A percentile compares a stretch with the other conserved stretches of the same genome.
Evolutionary conservation across 2,797 vertebrate species (phyloP).

Genomic region (Parotocinclus haroldoi): DNA sequence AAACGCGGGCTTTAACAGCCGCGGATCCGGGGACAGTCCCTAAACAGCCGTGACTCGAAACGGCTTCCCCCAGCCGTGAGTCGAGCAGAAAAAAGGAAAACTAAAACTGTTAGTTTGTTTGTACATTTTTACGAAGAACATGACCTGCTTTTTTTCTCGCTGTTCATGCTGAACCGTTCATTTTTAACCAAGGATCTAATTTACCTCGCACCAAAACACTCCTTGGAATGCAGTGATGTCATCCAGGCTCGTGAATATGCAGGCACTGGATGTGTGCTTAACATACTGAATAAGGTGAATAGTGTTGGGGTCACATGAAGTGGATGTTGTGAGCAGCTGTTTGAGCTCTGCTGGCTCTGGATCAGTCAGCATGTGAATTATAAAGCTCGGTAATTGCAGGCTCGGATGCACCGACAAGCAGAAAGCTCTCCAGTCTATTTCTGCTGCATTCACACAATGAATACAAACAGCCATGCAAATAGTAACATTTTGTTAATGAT

Average conservation of each 20-base stretch:
- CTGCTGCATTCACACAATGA: constrained; percentile 6
- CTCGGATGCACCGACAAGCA: constrained; percentile 43
- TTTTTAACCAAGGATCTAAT: too few relatives aligned
- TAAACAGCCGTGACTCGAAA: too few relatives aligned
- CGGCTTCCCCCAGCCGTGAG: too few relatives aligned
- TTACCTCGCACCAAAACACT: not conserved
- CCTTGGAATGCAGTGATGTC: not conserved
- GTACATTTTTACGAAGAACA: too few relatives aligned
- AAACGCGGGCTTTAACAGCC: too few relatives aligned
- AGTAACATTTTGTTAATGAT: constrained; percentile 14
- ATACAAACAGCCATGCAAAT: constrained; percentile 3
- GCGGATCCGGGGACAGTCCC: too few relatives aligned
- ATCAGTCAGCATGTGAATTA: constrained; percentile 67
- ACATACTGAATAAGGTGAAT: constrained; percentile 40
- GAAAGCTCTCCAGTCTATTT: constrained; percentile 23
- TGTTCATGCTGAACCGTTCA: too few relatives aligned
- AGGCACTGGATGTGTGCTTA: constrained; percentile 16
- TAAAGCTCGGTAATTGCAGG: constrained; percentile 63
- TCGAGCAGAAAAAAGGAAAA: too few relatives aligned
- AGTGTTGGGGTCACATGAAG: constrained; percentile 50
- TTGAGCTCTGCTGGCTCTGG: constrained; percentile 42
- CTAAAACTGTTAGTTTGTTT: too few relatives aligned
- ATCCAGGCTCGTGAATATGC: not conserved
- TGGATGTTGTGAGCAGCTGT: constrained; percentile 61
- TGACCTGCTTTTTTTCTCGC: too few relatives aligned